Evolutionary conservation across 2,113 vertebrate genomes (phyloP).

Genomic region (Tauraco erythrolophus): DNA sequence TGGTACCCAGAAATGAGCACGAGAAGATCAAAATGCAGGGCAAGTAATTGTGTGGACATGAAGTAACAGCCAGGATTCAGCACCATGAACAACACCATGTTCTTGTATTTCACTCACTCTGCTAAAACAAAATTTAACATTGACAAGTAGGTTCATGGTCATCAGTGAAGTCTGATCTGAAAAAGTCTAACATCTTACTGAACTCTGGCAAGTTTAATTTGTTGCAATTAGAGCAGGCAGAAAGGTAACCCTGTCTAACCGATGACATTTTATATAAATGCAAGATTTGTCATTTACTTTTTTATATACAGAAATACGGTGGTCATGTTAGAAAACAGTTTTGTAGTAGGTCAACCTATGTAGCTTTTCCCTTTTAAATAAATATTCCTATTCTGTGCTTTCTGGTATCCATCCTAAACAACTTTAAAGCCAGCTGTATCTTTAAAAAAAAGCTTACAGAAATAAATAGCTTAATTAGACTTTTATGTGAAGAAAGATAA

Average conservation of each 20-base stretch:
- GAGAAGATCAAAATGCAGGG: not conserved
- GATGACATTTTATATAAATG: not conserved
- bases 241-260: not conserved
- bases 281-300: not conserved
- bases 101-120: not conserved
- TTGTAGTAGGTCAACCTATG: not conserved
- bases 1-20: fast-evolving
- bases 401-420: not conserved
- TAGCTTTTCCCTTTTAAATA: not conserved
- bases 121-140: not conserved
- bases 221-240: not conserved
- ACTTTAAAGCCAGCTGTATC: not conserved
- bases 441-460: not conserved
- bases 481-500: not conserved
- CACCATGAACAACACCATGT: slow-evolving; percentile 16
- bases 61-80: not conserved
- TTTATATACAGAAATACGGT: not conserved
- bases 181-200: not conserved
- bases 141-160: not conserved
- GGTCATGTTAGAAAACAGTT: not conserved
- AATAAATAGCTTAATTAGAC: not conserved
- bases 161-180: not conserved
- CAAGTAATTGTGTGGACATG: not conserved
- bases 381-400: not conserved
- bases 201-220: not conserved